A percentile compares a stretch with the other conserved stretches of the same genome.
Evolutionary conservation across 1,140 invertebrate genomes (phyloP).

Genomic region (Stegodyphus dumicola): DNA sequence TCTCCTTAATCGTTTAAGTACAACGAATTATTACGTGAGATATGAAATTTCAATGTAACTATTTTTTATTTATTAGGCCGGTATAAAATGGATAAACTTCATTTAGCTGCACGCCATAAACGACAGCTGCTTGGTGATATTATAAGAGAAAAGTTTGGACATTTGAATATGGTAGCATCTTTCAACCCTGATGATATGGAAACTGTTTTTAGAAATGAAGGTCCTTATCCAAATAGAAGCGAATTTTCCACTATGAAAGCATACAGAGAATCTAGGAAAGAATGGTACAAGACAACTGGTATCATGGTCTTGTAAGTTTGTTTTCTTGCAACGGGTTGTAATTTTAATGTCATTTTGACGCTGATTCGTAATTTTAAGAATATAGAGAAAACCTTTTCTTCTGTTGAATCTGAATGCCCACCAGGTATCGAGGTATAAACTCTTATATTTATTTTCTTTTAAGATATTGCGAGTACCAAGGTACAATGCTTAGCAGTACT

Average conservation of each 20-base stretch:
- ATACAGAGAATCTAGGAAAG: conserved; percentile 44
- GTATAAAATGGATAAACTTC: not conserved
- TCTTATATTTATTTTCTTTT: too few species aligned
- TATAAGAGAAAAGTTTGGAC: conserved; percentile 27
- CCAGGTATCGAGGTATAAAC: too few species aligned
- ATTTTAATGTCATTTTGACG: not conserved
- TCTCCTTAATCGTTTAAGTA: too few species aligned
- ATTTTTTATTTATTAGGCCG: conserved; percentile 9
- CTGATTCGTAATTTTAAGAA: not conserved
- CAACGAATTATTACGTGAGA: too few species aligned
- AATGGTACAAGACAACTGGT: conserved; percentile 39
- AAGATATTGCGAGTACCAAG: too few species aligned
- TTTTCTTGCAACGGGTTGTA: not conserved
- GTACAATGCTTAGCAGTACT: too few species aligned
- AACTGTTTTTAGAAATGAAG: conserved; percentile 80
- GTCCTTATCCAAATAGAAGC: conserved; percentile 79
- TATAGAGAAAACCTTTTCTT: not conserved
- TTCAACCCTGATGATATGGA: conserved; percentile 82
- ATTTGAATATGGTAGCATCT: conserved; percentile 65
- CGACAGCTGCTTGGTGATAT: conserved; percentile 2
- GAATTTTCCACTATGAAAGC: conserved; percentile 36
- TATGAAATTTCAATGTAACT: too few species aligned
- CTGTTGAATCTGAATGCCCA: too few species aligned
- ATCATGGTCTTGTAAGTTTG: conserved; percentile 30
- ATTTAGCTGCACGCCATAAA: conserved; percentile 18